Percentiles rank a stretch among this genome's conserved stretches.
These are phyloP conservation scores for Ariopsis seemanni DNA, from an alignment of 2,113 vertebrate species.

Conservation along the genomic window DNA sequence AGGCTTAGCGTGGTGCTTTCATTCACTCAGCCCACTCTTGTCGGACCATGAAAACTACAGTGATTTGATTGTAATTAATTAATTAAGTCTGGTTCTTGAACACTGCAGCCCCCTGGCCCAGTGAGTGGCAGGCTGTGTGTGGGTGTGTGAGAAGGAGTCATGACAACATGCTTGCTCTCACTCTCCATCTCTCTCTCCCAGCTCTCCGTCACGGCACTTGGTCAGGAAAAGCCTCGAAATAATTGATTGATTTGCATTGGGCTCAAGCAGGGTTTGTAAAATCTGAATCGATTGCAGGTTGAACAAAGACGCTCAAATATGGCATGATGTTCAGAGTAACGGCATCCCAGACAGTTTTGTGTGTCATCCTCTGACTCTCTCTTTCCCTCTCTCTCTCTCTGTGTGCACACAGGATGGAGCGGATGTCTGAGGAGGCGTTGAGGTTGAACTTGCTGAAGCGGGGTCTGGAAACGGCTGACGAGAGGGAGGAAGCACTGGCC, in stretches of 20 bases:
- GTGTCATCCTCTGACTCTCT: constrained; percentile 8
- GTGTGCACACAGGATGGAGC: constrained; percentile 84
- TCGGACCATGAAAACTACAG: constrained; percentile 44
- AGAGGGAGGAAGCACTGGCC: constrained; percentile 89
- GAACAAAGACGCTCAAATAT: not conserved
- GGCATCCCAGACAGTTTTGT: not conserved
- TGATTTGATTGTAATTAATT: constrained; percentile 52
- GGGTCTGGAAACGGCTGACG: constrained; percentile 85
- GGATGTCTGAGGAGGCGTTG: constrained; percentile 93
- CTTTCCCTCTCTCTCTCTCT: no score
- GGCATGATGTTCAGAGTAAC: not conserved
- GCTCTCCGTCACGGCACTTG: constrained; percentile 21
- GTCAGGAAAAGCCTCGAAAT: constrained; percentile 34
- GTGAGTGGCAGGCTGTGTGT: constrained; percentile 46
- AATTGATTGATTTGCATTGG: constrained; percentile 44
- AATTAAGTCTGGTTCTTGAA: constrained; percentile 43
- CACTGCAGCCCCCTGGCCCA: constrained; percentile 36
- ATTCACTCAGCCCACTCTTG: constrained; percentile 33
- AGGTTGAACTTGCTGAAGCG: constrained; percentile 91
- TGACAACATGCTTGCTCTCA: constrained; percentile 20
- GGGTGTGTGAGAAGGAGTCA: constrained; percentile 45
- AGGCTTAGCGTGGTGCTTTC: not conserved
- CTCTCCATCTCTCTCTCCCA: constrained; percentile 18
- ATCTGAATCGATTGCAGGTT: constrained; percentile 5
- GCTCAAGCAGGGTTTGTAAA: constrained; percentile 21